phyloP scores from a whole-genome alignment of 2,113 vertebrate genomes.

The Thermophis baileyi region DNA sequence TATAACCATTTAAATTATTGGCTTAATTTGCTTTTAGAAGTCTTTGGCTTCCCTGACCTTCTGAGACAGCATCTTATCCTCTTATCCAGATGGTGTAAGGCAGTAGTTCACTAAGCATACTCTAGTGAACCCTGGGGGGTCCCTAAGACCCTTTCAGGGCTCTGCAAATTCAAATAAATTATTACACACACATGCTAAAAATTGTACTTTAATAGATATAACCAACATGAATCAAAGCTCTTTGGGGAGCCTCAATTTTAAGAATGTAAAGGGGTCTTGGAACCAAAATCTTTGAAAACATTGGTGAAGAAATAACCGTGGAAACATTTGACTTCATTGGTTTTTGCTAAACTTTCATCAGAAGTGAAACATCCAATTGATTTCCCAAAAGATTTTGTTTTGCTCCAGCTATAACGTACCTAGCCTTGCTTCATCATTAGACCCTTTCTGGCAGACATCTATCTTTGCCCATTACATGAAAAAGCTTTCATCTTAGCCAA shows the following conservation, averaged over 20 bases:
- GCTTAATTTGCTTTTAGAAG: background rate
- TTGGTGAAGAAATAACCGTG: background rate
- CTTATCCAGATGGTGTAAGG: background rate
- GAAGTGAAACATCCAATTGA: background rate
- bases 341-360: background rate
- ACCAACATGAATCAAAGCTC: background rate
- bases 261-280: background rate
- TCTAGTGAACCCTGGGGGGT: background rate
- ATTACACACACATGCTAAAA: background rate
- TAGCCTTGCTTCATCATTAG: background rate
- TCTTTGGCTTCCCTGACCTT: background rate
- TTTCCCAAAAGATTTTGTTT: background rate
- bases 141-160: background rate
- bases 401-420: background rate
- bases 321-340: background rate
- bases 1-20: background rate
- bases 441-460: background rate
- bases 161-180: background rate
- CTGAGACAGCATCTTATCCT: background rate
- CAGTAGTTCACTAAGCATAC: background rate
- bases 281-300: background rate
- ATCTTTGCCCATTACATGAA: background rate
- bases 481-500: background rate
- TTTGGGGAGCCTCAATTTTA: background rate
- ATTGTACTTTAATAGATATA: background rate